Percentiles rank a stretch among this genome's conserved stretches.
Evolutionary conservation across 2,113 vertebrate species (phyloP).

Genomic region (Calidris pygmaea): DNA sequence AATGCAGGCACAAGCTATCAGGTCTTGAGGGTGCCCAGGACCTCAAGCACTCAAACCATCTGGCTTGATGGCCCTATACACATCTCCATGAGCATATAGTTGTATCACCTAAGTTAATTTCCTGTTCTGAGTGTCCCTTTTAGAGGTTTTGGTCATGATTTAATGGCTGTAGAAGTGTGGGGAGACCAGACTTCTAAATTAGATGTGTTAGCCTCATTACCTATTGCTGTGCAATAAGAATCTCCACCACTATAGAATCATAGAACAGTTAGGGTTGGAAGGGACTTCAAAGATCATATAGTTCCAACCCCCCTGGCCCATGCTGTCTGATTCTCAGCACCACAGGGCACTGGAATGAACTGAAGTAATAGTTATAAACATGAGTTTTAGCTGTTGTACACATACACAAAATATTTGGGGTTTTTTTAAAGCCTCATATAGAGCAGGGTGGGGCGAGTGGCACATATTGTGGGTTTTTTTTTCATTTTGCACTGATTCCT

Average conservation of each 20-base stretch:
- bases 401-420: accelerated
- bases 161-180: neutral
- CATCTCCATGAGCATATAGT: neutral
- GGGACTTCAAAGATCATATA: neutral
- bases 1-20: neutral
- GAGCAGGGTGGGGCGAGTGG: too few species aligned
- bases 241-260: neutral
- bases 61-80: neutral
- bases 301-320: neutral
- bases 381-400: neutral
- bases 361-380: neutral
- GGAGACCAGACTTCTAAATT: neutral
- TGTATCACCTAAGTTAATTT: neutral
- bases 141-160: neutral
- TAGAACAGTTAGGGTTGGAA: neutral
- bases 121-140: neutral
- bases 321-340: neutral
- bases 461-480: too few species aligned
- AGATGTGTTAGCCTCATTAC: neutral
- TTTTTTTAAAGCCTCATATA: neutral
- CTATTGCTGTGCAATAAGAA: neutral
- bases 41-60: accelerated
- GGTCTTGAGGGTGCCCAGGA: neutral
- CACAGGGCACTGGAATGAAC: neutral
- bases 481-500: neutral